These are phyloP conservation scores for Atractosteus spatula DNA, from an alignment of 2,113 vertebrate species.

Conservation along the genomic window DNA sequence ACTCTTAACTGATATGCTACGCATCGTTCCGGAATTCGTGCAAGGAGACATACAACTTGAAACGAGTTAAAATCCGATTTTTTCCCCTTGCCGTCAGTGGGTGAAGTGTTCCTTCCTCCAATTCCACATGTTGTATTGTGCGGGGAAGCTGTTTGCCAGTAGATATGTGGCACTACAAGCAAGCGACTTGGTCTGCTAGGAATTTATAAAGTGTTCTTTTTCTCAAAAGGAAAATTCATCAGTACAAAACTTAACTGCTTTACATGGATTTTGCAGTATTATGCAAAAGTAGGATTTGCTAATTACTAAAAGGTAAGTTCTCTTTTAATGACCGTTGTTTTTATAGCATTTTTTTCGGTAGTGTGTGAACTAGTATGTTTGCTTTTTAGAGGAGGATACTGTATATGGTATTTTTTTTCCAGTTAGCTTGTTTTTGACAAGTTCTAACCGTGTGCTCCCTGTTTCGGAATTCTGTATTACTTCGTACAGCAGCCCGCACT, in stretches of 20 bases:
- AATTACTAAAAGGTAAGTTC: constrained; percentile 46
- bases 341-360: too few relatives aligned
- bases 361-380: too few relatives aligned
- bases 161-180: constrained; percentile 37
- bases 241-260: background rate
- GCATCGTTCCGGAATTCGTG: too few relatives aligned
- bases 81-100: background rate
- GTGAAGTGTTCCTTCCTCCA: constrained; percentile 29
- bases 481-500: too few relatives aligned
- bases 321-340: background rate
- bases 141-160: constrained; percentile 32
- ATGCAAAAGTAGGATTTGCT: constrained; percentile 27
- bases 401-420: too few relatives aligned
- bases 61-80: background rate
- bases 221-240: background rate
- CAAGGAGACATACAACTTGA: too few relatives aligned
- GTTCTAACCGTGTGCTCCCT: too few relatives aligned
- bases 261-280: background rate
- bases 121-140: constrained; percentile 48
- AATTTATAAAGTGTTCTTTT: background rate
- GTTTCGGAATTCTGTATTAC: too few relatives aligned
- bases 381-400: too few relatives aligned
- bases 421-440: too few relatives aligned
- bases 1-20: too few relatives aligned
- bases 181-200: constrained; percentile 8